phyloP scores from a whole-genome alignment of 2,797 vertebrate species.

The Odontamblyopus rebecca region DNA sequence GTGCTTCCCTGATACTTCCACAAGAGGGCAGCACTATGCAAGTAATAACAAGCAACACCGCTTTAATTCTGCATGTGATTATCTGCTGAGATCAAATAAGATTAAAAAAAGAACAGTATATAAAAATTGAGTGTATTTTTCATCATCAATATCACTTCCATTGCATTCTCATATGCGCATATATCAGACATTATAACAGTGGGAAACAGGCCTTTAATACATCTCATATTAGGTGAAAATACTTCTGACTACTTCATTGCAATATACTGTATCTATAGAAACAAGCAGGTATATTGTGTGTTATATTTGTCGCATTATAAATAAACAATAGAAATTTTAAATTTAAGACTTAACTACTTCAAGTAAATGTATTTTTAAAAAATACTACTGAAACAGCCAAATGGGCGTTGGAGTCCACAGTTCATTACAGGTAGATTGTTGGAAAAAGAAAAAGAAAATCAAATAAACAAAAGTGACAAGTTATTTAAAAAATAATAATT shows the following conservation, averaged over 20 bases:
- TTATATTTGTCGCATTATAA: neutral
- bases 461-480: neutral
- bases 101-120: neutral
- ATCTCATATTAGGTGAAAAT: neutral
- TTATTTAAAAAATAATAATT: too few relatives aligned
- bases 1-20: slow-evolving; percentile 19
- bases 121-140: neutral
- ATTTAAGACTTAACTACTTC: neutral
- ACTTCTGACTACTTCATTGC: neutral
- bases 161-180: neutral
- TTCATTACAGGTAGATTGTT: slow-evolving; percentile 1
- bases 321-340: neutral
- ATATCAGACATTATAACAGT: neutral
- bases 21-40: slow-evolving; percentile 36
- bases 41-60: neutral
- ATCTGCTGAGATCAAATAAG: neutral
- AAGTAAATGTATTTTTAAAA: neutral
- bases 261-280: neutral
- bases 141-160: neutral
- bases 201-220: slow-evolving; percentile 1
- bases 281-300: neutral
- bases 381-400: neutral
- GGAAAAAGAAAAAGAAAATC: neutral
- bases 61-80: neutral
- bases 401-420: neutral